Base-by-base conservation (phyloP, 1,140 invertebrate species). In the Zaprionus davidi region DNA sequence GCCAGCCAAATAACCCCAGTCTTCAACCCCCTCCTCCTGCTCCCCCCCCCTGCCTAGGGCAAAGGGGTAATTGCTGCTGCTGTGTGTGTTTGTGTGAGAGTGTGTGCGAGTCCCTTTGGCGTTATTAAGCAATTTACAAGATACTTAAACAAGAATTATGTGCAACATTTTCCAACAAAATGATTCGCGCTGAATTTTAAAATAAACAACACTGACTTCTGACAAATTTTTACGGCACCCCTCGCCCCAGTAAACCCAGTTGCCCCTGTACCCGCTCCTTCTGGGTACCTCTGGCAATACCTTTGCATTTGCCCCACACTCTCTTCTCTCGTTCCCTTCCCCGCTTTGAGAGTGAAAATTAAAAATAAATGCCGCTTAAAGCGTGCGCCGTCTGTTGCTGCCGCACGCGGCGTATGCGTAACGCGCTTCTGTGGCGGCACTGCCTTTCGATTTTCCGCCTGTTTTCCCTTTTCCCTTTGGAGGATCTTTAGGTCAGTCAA, bases 101-200 rank as follows among this genome's bases (percentile, higher is more conserved):
- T 70, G 79, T 46, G 70, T 46, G 28, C 13, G 63, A 78, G 84
- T 87, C 85, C 85, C 79, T 88, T 88, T 81, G 85, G 85, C 85
- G 85, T 91, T 91, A 91, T 91, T 91, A 91, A 91, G 87, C 87
- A 91, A 91, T 91, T 91, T 91, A 91, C 87, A 91, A 91, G 87
- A 91, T 91, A 91, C 87, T 91, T 91, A 91, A 87, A 87, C 81
- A 91, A 91, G 87, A 91, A 83, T 91, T 91, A 91, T 91, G 87
- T 91, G 87, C 83, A 84, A 91, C 87, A 91, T 91, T 91, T 90
- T 91, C 83, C 78, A 87, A 84, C 84, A 87, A 87, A 88, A 88
- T 88, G 85, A 88, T 90, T 88, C 85, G 81, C 74, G 79, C 81
- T 90, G 85, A 88, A 90, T 90, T 88, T 88, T 87, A 90, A 88